phyloP scores from a whole-genome alignment of 2,113 vertebrate genomes.

The Lepisosteus oculatus region DNA sequence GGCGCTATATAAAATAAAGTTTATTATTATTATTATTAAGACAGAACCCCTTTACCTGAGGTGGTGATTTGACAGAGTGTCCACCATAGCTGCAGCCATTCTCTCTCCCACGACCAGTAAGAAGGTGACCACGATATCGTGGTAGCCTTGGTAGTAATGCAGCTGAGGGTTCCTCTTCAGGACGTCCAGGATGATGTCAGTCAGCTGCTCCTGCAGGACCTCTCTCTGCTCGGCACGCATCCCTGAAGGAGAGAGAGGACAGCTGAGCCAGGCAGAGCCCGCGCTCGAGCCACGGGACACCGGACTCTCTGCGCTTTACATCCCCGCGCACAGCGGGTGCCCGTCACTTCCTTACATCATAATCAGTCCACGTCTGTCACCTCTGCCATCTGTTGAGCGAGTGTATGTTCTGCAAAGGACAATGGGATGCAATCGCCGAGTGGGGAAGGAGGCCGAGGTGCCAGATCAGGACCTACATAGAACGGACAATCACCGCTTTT shows the following conservation, averaged over 20 bases:
- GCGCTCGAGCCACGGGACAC: background rate
- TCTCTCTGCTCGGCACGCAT: constrained; percentile 66
- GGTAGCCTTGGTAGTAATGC: constrained; percentile 81
- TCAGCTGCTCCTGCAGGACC: constrained; percentile 73
- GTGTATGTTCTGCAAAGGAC: too few species aligned
- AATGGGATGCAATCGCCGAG: too few species aligned
- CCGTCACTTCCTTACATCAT: too few species aligned
- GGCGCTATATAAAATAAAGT: too few species aligned
- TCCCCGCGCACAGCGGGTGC: too few species aligned
- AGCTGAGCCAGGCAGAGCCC: background rate
- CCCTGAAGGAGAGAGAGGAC: constrained; percentile 41
- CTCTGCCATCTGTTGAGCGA: too few species aligned
- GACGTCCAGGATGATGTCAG: constrained; percentile 68
- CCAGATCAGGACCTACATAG: too few species aligned
- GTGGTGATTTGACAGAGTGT: constrained; percentile 72
- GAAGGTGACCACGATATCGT: constrained; percentile 74
- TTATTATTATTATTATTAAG: background rate
- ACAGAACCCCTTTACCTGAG: constrained; percentile 59
- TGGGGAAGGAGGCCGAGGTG: too few species aligned
- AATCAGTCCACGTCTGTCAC: too few species aligned
- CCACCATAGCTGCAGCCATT: constrained; percentile 66
- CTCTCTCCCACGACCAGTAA: constrained; percentile 69
- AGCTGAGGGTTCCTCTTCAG: constrained; percentile 66
- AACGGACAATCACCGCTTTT: too few species aligned
- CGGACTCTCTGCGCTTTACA: too few species aligned